Base-by-base conservation (phyloP, 2,797 vertebrate species). In the Phoeniculus purpureus region DNA sequence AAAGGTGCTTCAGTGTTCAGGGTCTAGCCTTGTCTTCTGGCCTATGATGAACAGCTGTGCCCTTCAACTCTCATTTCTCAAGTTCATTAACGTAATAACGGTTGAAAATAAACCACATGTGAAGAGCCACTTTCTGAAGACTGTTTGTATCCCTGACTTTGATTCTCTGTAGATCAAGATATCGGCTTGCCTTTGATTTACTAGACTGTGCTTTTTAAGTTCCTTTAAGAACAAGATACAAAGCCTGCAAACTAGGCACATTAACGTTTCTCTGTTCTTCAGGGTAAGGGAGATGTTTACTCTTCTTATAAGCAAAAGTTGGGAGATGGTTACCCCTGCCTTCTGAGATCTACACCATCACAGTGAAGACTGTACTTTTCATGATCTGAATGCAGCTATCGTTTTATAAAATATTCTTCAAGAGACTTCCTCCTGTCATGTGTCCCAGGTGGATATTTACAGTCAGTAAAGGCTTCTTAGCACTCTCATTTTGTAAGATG, bases 91-190 rank as follows among this genome's bases (percentile, higher is more conserved):
- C 52, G 26, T 26, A 77, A 64, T 62, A 75, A 37, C 1, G 2
- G 22, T 32, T 52, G 32, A 89, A 87, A 91, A 86, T 32, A 79
- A 84, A 60, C 65, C 59, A 51, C 26, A 50, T 27, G 58, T 4
- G 12, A 89, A 81, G 37, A 92, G 86, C 3, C 37, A 51, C 54
- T 82, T 92, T 80, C 34, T 82, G 68, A 84, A 77, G 56, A 52
- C 40, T 81, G 45, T n/a, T 32, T 75, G 60, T 48, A 86, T 7
- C 61, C 60, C 65, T 73, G 47, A 79, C 40, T 84, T 64, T 52
- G 60, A 85, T 59, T 81, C 31, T 86, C 25, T 61, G n/a, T n/a
- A 91, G 82, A 94, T 75, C 78, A 92, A 81, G 88, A 81, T 45
- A 87, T 0, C 54, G 60, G n/a, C 43, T 76, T 60, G 78, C 16